These are phyloP conservation scores for Solea solea DNA, from an alignment of 2,113 vertebrate genomes.

Conservation along the genomic window DNA sequence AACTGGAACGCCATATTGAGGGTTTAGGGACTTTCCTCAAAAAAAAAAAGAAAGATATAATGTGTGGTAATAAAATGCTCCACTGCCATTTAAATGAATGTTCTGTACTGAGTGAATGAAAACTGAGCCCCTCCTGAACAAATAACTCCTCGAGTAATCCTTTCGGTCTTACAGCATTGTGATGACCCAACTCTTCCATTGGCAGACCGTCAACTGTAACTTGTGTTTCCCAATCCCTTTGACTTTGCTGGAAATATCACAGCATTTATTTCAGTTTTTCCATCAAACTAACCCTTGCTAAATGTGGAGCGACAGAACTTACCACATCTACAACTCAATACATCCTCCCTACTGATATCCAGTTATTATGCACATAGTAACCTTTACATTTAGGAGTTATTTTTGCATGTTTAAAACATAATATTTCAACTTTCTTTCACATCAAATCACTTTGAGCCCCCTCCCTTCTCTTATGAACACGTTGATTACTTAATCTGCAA, in stretches of 20 bases:
- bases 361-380: neutral
- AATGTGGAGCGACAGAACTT: neutral
- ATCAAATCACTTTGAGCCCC: no score
- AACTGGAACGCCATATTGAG: neutral
- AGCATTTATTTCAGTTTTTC: neutral
- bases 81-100: slow-evolving; percentile 11
- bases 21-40: slow-evolving; percentile 26
- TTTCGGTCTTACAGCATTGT: neutral
- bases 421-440: no score
- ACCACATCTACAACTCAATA: neutral
- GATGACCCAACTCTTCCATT: neutral
- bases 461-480: no score
- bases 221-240: neutral
- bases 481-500: no score
- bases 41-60: neutral
- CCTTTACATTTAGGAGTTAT: no score
- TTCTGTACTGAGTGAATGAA: slow-evolving; percentile 1
- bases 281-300: neutral
- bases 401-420: no score
- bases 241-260: neutral
- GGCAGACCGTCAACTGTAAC: neutral
- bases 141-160: neutral
- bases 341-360: neutral
- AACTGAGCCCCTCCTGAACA: neutral
- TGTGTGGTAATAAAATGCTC: neutral